Conservation (phyloP, 1,140 invertebrate genomes). For the Megalopta genalis region DNA sequence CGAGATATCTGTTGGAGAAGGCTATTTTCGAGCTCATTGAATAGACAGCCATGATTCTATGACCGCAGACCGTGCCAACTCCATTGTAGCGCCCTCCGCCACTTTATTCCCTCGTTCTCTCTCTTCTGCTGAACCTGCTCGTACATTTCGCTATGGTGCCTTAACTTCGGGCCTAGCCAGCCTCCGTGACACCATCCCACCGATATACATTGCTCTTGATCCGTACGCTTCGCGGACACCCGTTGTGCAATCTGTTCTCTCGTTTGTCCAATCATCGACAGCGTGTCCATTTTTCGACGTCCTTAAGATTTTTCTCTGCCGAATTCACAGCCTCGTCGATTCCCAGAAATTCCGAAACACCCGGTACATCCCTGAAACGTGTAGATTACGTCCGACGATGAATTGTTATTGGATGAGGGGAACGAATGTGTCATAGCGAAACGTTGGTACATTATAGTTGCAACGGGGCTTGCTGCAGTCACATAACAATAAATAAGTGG, state of each 20-base stretch:
- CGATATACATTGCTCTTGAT: background rate
- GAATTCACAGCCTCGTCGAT: no score
- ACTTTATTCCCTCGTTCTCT: conserved; percentile 77
- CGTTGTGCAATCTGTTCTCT: no score
- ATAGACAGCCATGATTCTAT: conserved; percentile 80
- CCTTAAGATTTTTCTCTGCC: no score
- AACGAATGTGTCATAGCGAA: background rate
- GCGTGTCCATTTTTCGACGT: no score
- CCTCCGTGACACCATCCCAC: conserved; percentile 63
- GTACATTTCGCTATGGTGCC: conserved; percentile 70
- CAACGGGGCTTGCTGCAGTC: background rate
- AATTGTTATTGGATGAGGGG: background rate
- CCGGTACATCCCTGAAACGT: background rate
- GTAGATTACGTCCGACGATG: background rate
- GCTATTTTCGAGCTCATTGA: conserved; percentile 81
- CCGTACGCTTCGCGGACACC: background rate
- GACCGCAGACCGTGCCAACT: conserved; percentile 79
- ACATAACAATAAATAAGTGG: background rate
- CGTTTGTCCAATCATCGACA: no score
- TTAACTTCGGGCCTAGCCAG: conserved; percentile 64
- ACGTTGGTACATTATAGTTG: background rate
- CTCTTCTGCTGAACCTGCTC: conserved; percentile 69
- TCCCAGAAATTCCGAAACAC: background rate
- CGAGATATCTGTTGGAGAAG: conserved; percentile 77
- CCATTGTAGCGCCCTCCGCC: conserved; percentile 76